These are phyloP conservation scores for Drosophila mimica DNA, from an alignment of 2,888 invertebrate genomes.

Conservation along the genomic window DNA sequence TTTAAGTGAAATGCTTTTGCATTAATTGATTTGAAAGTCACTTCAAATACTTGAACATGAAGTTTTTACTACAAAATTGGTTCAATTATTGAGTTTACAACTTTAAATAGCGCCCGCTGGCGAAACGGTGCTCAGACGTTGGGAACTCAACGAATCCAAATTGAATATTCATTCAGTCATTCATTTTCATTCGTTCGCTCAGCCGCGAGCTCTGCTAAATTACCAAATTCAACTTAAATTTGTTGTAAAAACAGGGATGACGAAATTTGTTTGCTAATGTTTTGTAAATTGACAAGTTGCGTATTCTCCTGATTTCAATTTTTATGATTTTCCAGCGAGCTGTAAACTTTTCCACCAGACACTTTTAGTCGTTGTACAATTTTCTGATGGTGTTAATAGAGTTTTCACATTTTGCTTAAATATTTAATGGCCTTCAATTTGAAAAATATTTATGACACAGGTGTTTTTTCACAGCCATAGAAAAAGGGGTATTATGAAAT, in stretches of 20 bases:
- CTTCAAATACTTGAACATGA: background rate
- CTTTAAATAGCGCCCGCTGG: conserved; percentile 39
- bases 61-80: conserved; percentile 23
- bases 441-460: conserved; percentile 2
- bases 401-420: conserved; percentile 49
- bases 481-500: background rate
- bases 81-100: conserved; percentile 49
- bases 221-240: conserved; percentile 77
- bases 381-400: conserved; percentile 53
- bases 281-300: conserved; percentile 72
- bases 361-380: conserved; percentile 8
- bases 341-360: conserved; percentile 34
- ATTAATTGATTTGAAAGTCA: background rate
- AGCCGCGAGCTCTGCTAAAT: conserved; percentile 48
- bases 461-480: background rate
- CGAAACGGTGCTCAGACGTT: conserved; percentile 8
- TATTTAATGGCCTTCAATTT: conserved; percentile 52
- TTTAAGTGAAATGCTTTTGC: background rate
- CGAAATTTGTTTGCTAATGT: conserved; percentile 42
- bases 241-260: conserved; percentile 61
- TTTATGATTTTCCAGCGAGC: conserved; percentile 62
- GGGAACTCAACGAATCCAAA: conserved; percentile 46
- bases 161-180: conserved; percentile 66
- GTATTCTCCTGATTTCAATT: conserved; percentile 46
- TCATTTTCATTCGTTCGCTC: conserved; percentile 28